Evolutionary conservation across 2,113 vertebrate genomes (phyloP).

Genomic region (Poeciliopsis prolifica): DNA sequence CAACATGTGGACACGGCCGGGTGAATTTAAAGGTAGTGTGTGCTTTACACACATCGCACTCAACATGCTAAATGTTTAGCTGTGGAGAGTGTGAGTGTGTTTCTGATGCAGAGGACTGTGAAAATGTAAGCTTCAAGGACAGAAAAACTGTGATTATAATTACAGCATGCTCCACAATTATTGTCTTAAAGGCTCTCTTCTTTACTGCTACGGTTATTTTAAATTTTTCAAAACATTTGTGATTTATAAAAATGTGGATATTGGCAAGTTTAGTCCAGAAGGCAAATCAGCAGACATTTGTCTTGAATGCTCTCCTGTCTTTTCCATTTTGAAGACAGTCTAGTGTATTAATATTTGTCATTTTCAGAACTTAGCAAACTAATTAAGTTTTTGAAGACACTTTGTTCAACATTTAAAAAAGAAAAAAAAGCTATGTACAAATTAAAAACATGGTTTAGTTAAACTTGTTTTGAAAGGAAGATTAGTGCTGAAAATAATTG

Average conservation of each 20-base stretch:
- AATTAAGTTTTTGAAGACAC: background rate
- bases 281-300: background rate
- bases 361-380: background rate
- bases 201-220: background rate
- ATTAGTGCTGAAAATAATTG: no score
- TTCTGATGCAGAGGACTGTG: background rate
- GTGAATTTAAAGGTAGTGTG: conserved; percentile 20
- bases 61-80: no score
- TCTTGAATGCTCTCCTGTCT: background rate
- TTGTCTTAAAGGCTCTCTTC: background rate
- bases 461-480: no score
- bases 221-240: background rate
- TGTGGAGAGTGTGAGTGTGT: background rate
- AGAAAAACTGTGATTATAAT: background rate
- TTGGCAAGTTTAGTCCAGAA: background rate
- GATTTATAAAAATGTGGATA: background rate
- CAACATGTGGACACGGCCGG: conserved; percentile 37
- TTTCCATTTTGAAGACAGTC: background rate
- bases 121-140: background rate
- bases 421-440: no score
- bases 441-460: no score
- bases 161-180: background rate
- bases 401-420: no score
- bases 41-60: background rate
- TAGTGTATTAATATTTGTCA: background rate